A percentile compares a stretch with the other conserved stretches of the same genome.
Evolutionary conservation across 2,888 invertebrate genomes (phyloP).

Genomic region (Papilio gigon): DNA sequence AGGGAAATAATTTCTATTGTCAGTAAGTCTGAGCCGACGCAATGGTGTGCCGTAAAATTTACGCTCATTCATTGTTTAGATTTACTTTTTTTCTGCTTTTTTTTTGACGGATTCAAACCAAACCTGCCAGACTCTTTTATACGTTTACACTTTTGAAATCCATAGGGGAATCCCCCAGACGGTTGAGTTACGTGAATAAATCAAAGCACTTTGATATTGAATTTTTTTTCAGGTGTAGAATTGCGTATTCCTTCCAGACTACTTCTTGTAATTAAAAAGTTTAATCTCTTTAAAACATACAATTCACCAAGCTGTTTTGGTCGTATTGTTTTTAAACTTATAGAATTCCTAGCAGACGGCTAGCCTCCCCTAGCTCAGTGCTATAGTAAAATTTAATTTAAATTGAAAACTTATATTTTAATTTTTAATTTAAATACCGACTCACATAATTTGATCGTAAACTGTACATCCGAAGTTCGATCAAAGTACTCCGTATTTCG

Average conservation of each 20-base stretch:
- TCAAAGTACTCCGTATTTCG: not conserved
- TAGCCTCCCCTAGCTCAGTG: no score
- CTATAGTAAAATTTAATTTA: no score
- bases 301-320: not conserved
- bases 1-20: conserved; percentile 77
- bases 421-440: not conserved
- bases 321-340: not conserved
- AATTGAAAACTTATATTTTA: no score
- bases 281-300: conserved; percentile 26
- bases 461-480: not conserved
- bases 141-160: conserved; percentile 28
- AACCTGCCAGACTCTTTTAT: conserved; percentile 39
- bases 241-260: conserved; percentile 14
- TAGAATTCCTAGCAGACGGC: no score
- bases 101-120: conserved; percentile 36
- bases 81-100: conserved; percentile 44
- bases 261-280: conserved; percentile 36
- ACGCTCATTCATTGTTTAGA: conserved; percentile 57
- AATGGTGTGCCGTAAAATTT: conserved; percentile 55
- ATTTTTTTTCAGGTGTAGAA: conserved; percentile 23
- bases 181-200: conserved; percentile 28
- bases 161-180: conserved; percentile 24
- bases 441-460: not conserved
- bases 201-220: conserved; percentile 28
- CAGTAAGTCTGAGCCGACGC: conserved; percentile 65